phyloP scores from a whole-genome alignment of 2,888 invertebrate species.

The Drosophila anceps region DNA sequence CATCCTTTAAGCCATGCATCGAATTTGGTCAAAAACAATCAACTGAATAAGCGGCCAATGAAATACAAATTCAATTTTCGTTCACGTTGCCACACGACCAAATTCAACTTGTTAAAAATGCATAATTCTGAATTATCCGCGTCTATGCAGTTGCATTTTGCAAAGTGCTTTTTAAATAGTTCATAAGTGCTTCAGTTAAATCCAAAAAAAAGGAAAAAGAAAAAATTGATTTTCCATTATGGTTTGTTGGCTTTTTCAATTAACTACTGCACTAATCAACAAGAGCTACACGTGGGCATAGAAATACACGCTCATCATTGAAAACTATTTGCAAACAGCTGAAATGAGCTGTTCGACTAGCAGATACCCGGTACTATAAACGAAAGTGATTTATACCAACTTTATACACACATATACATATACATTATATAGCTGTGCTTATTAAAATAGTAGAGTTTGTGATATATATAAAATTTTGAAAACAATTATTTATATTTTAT shows the following conservation, averaged over 20 bases:
- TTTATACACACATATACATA: background rate
- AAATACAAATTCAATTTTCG: conserved; percentile 33
- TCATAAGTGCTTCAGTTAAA: conserved; percentile 4
- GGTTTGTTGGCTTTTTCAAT: conserved; percentile 7
- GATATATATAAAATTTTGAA: too few species aligned
- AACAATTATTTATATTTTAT: too few species aligned
- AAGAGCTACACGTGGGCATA: background rate
- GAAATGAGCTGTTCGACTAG: background rate
- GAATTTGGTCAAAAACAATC: conserved; percentile 51
- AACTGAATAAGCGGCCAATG: conserved; percentile 38
- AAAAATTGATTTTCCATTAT: background rate
- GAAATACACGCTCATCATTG: background rate
- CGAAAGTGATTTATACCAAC: background rate
- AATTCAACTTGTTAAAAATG: conserved; percentile 5
- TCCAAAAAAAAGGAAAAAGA: background rate
- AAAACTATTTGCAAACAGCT: background rate
- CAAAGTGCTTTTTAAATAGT: conserved; percentile 5
- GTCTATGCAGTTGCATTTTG: background rate
- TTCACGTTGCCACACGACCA: background rate
- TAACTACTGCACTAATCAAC: conserved; percentile 4
- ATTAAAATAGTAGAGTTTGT: too few species aligned
- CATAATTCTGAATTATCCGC: conserved; percentile 1
- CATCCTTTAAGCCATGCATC: conserved; percentile 40
- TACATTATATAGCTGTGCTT: too few species aligned
- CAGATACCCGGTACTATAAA: background rate